A percentile compares a stretch with the other conserved stretches of the same genome.
Evolutionary conservation across 2,113 vertebrate species (phyloP).

Genomic region (Hymenochirus boettgeri): DNA sequence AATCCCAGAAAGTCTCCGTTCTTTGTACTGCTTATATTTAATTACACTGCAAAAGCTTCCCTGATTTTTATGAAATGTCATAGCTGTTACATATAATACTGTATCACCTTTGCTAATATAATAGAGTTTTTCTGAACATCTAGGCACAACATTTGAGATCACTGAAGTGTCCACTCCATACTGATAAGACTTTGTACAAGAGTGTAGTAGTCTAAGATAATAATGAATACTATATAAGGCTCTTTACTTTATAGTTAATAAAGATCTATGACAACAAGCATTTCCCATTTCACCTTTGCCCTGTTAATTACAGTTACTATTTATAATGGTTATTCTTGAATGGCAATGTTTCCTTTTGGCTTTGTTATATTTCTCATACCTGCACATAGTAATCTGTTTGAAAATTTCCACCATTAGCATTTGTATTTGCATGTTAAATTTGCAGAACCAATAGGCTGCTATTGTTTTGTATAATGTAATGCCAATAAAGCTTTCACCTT

Average conservation of each 20-base stretch:
- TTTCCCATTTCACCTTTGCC: constrained; percentile 43
- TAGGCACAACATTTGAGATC: constrained; percentile 48
- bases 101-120: constrained; percentile 30
- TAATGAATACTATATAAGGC: constrained; percentile 46
- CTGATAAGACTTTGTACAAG: constrained; percentile 40
- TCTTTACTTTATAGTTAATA: constrained; percentile 39
- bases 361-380: constrained; percentile 25
- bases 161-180: constrained; percentile 30
- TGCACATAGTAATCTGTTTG: constrained; percentile 15
- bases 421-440: background rate
- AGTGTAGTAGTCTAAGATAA: constrained; percentile 45
- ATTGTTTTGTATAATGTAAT: too few relatives aligned
- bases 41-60: background rate
- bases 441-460: too few relatives aligned
- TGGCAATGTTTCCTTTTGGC: constrained; percentile 16
- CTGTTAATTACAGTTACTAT: constrained; percentile 37
- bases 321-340: constrained; percentile 33
- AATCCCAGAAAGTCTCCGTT: background rate
- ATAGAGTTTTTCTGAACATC: constrained; percentile 24
- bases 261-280: constrained; percentile 35
- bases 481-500: too few relatives aligned
- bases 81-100: constrained; percentile 31
- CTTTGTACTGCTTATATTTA: background rate
- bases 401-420: too few relatives aligned
- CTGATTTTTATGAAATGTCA: constrained; percentile 36